Conservation (phyloP, 2,888 invertebrate species). For the Athalia rosae region DNA sequence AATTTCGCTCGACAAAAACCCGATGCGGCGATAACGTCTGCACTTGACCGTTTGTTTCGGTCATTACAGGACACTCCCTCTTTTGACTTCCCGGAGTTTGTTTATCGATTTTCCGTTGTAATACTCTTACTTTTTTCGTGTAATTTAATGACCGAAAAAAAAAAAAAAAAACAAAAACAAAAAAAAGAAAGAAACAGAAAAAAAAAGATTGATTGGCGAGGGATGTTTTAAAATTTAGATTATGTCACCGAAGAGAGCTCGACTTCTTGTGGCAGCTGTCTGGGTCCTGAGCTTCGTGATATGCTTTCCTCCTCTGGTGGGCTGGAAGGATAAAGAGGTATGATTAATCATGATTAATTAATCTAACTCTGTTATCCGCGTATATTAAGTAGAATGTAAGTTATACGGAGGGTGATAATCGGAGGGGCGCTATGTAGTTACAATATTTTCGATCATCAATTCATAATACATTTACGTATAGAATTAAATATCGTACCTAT, state of each 20-base stretch:
- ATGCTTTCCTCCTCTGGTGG: slow-evolving; percentile 96
- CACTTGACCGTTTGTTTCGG: no score
- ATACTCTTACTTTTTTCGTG: slow-evolving; percentile 21
- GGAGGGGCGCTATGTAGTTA: no score
- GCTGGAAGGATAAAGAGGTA: slow-evolving; percentile 89
- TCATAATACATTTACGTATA: no score
- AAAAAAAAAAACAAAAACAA: background rate
- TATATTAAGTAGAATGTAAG: no score
- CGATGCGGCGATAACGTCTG: no score
- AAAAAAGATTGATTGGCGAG: slow-evolving; percentile 29
- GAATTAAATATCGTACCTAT: no score
- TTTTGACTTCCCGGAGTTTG: no score
- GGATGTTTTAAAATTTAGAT: slow-evolving; percentile 74
- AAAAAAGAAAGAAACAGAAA: background rate
- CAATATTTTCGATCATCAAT: no score
- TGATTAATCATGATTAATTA: slow-evolving; percentile 38
- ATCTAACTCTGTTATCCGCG: slow-evolving; percentile 10
- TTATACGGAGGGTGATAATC: no score
- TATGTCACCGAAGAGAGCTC: slow-evolving; percentile 90
- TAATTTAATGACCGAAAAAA: background rate
- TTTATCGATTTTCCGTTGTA: background rate
- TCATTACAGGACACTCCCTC: no score
- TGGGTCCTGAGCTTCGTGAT: slow-evolving; percentile 98
- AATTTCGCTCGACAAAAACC: no score
- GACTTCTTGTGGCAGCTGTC: slow-evolving; percentile 90